Evolutionary conservation across 2,797 vertebrate genomes (phyloP).

Genomic region (Tarsius wallacei): DNA sequence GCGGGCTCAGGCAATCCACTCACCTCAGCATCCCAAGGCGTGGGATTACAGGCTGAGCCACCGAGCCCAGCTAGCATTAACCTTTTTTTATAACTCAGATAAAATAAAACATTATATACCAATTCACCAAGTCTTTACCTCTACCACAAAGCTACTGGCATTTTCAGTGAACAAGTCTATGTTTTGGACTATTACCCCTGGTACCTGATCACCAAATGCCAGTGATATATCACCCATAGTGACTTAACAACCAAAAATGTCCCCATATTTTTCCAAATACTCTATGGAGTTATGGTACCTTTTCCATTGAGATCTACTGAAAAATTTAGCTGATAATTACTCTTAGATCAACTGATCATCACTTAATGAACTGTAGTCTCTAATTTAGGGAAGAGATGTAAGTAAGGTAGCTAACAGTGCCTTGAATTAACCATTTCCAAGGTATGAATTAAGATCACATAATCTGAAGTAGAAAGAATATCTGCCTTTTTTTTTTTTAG

Average conservation of each 20-base stretch:
- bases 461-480: not conserved
- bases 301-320: not conserved
- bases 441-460: not conserved
- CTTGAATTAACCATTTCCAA: constrained; percentile 15
- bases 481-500: not conserved
- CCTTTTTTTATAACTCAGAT: too few relatives aligned
- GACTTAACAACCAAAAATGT: constrained; percentile 11
- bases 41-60: too few relatives aligned
- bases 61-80: too few relatives aligned
- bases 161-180: not conserved
- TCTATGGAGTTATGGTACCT: not conserved
- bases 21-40: too few relatives aligned
- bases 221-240: not conserved
- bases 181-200: not conserved
- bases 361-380: not conserved
- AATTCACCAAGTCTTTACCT: not conserved
- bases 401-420: not conserved
- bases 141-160: not conserved
- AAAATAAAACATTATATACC: constrained; percentile 45
- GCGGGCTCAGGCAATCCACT: too few relatives aligned
- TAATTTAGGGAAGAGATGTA: not conserved
- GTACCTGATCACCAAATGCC: not conserved
- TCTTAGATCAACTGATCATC: not conserved
- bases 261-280: not conserved
- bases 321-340: not conserved